Evolutionary conservation across 2,113 vertebrate genomes (phyloP).

Genomic region (Oenanthe oenanthe): DNA sequence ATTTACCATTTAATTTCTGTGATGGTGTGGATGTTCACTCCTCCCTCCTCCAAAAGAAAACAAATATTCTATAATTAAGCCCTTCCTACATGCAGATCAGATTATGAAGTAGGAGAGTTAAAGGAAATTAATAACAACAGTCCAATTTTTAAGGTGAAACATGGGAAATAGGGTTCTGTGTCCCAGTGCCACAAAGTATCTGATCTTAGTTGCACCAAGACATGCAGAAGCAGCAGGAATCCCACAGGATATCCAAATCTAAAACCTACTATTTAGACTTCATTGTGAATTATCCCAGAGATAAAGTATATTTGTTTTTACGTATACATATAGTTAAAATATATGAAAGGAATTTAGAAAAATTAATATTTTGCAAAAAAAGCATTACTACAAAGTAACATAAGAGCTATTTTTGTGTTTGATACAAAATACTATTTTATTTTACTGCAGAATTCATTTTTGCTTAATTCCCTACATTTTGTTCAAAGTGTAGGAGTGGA

Average conservation of each 20-base stretch:
- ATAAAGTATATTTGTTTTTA: neutral
- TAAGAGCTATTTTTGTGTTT: neutral
- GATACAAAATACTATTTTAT: neutral
- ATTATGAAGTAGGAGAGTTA: neutral
- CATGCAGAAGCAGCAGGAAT: neutral
- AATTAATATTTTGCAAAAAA: neutral
- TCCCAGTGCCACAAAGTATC: neutral
- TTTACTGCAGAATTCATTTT: neutral
- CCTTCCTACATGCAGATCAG: neutral
- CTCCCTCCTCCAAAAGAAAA: neutral
- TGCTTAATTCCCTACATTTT: neutral
- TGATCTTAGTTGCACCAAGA: neutral
- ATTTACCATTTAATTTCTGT: neutral
- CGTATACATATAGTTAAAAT: neutral
- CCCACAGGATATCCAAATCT: neutral
- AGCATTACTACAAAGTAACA: neutral
- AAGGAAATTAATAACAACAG: neutral
- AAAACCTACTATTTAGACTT: neutral
- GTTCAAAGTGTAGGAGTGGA: neutral
- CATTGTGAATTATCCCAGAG: neutral
- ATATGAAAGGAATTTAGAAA: neutral
- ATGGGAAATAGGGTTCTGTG: neutral
- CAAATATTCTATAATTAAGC: neutral
- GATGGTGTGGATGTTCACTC: neutral
- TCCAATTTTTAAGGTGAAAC: neutral